Percentiles rank a stretch among this genome's conserved stretches.
These are phyloP conservation scores for Agapornis roseicollis DNA, from an alignment of 2,113 vertebrate species.

Conservation along the genomic window DNA sequence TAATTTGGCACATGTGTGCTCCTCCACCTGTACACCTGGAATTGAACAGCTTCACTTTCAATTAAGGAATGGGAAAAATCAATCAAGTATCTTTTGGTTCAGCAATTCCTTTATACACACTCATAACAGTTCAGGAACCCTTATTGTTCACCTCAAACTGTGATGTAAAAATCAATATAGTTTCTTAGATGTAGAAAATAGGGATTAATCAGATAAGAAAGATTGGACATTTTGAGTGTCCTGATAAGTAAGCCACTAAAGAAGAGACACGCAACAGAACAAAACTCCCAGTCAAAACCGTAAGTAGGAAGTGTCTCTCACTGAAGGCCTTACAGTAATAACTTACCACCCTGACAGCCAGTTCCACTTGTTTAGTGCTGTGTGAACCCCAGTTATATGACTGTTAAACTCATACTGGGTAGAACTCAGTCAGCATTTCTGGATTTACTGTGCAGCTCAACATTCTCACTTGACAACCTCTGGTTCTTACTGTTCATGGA, in stretches of 20 bases:
- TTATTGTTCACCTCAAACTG: neutral
- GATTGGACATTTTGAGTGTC: neutral
- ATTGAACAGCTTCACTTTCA: neutral
- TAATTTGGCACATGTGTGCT: accelerated
- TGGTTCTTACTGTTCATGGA: neutral
- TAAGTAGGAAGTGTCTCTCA: neutral
- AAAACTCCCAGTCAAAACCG: neutral
- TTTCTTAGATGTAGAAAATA: neutral
- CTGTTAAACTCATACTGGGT: neutral
- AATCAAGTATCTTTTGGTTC: accelerated
- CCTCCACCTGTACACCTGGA: neutral
- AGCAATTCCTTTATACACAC: neutral
- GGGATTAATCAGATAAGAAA: neutral
- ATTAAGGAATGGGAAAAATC: neutral
- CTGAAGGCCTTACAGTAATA: neutral
- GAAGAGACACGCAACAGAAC: neutral
- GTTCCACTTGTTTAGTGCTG: neutral
- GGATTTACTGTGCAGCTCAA: neutral
- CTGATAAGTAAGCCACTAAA: neutral
- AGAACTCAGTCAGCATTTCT: neutral
- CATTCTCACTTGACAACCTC: neutral
- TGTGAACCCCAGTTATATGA: neutral
- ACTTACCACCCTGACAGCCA: neutral
- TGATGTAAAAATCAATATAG: accelerated
- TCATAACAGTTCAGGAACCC: neutral